Evolutionary conservation across 2,113 vertebrate genomes (phyloP).

Genomic region (Turdus rufiventris): DNA sequence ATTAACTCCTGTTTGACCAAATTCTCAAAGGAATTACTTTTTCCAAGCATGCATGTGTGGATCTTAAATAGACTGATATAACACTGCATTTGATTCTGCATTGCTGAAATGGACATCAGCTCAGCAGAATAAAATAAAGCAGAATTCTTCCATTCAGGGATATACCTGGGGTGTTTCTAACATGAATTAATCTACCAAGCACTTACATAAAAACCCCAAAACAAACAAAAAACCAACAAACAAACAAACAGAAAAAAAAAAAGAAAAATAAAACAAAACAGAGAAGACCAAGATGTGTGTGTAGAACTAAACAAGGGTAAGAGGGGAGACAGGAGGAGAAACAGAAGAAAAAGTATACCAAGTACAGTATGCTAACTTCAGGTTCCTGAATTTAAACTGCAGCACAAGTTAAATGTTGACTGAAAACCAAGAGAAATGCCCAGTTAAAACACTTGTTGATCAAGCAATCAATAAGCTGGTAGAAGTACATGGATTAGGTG

Average conservation of each 20-base stretch:
- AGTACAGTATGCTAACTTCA: neutral
- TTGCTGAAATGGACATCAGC: neutral
- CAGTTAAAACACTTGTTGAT: neutral
- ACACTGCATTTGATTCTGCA: neutral
- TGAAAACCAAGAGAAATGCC: neutral
- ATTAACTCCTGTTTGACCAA: neutral
- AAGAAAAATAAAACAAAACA: no score
- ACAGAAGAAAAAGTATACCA: neutral
- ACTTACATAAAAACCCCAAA: neutral
- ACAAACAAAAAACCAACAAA: no score
- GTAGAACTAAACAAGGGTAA: neutral
- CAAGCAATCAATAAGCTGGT: neutral
- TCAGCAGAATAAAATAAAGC: neutral
- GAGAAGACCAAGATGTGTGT: rapidly evolving
- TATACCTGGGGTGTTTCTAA: neutral
- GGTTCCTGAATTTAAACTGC: neutral
- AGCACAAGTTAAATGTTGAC: rapidly evolving
- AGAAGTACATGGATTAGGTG: neutral
- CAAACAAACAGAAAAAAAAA: no score
- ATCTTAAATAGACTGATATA: neutral
- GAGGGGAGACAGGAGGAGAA: neutral
- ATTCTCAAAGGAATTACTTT: neutral
- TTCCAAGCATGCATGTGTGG: neutral
- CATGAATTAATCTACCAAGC: neutral
- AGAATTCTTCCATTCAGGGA: neutral